Base-by-base conservation (phyloP, 2,113 vertebrate species). In the Siniperca chuatsi region DNA sequence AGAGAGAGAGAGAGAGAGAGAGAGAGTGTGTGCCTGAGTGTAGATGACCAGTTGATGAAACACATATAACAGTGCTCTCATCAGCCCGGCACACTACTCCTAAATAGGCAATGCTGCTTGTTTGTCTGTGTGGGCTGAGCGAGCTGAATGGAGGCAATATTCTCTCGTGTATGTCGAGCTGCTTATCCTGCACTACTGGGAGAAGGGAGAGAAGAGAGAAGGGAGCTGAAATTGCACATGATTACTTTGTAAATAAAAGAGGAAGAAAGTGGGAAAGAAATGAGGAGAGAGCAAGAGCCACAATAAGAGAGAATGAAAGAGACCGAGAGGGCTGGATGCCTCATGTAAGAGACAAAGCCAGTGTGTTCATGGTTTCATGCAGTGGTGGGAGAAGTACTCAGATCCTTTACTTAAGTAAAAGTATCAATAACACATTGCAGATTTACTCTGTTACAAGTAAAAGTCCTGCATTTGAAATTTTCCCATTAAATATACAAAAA, bases 91-190 rank as follows among this genome's bases (percentile, higher is more conserved):
- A 4, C 68, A 15, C 55, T 77, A 72, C 70, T 87, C 92, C 92
- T 82, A 92, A 92, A 93, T 92, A 94, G 93, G 89, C 83, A 92
- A 89, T 81, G 87, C 74, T 71, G 78, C 54, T 72, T 85, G 81
- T 86, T 81, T 83, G 50, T 62, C 64, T 35, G 50, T 60, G 82
- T 76, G 68, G 79, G 79, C 50, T 82, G 40, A 74, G 70, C n/a
- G 15, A 2, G 29, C 82, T 78, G 55, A 75, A 79, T 18, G 58
- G 58, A 82, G 67, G 79, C 55, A 74, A 46, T 44, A 18, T 42
- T 25, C 60, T 74, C 37, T 77, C 23, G 44, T 33, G 82, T 55
- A 70, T 54, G 65, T 35, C 10, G 18, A 48, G 54, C 52, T n/a
- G 40, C 57, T 55, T 8, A 25, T 54, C 75, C 44, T 48, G 37